phyloP scores from a whole-genome alignment of 2,888 invertebrate species.

The Xylocampa areola region DNA sequence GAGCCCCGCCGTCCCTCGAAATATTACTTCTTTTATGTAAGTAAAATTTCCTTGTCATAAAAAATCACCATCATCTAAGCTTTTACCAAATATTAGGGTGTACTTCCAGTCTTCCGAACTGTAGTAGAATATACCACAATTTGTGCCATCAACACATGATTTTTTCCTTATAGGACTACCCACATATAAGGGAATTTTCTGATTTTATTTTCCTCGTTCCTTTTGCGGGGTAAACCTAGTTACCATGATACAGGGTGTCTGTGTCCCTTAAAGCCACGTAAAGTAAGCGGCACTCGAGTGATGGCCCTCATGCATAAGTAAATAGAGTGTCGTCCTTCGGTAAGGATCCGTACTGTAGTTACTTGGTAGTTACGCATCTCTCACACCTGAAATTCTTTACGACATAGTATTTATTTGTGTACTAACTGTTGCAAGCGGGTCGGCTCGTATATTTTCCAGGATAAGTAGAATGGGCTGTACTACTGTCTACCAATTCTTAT shows the following conservation, averaged over 20 bases:
- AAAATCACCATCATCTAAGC: too few species aligned
- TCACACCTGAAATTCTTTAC: background rate
- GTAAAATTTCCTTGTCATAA: too few species aligned
- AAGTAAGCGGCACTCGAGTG: conserved; percentile 23
- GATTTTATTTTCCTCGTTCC: conserved; percentile 13
- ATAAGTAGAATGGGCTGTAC: too few species aligned
- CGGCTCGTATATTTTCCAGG: too few species aligned
- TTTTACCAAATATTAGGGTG: too few species aligned
- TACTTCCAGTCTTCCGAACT: too few species aligned
- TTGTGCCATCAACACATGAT: background rate
- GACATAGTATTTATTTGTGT: conserved; percentile 3
- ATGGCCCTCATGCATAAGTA: conserved; percentile 47
- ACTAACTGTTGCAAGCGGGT: too few species aligned
- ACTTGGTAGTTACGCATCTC: conserved; percentile 7
- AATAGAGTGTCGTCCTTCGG: conserved; percentile 19
- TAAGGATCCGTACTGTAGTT: conserved; percentile 5
- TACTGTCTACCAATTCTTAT: too few species aligned
- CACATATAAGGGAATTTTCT: conserved; percentile 1
- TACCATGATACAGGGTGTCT: conserved; percentile 36
- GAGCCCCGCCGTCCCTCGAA: too few species aligned
- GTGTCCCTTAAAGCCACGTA: conserved; percentile 29
- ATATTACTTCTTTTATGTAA: too few species aligned
- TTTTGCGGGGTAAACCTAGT: conserved; percentile 35
- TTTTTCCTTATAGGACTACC: background rate
- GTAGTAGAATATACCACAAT: too few species aligned